Base-by-base conservation (phyloP, 2,888 invertebrate genomes). In the Drosophila silvestris region DNA sequence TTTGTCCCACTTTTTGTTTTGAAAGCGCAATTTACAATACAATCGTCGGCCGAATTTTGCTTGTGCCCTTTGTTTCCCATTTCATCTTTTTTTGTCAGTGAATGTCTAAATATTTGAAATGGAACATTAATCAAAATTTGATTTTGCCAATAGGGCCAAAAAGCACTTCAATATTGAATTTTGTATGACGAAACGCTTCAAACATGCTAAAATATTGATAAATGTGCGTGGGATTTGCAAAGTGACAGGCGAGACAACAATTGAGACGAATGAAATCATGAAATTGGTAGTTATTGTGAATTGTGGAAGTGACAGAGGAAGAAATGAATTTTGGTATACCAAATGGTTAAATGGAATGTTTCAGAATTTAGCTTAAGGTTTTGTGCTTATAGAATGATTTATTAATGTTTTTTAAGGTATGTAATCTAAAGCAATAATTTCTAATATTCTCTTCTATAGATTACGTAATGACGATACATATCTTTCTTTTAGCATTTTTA, bases 171-270 rank as follows among this genome's bases (percentile, higher is more conserved):
- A 44, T 69, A 65, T 74, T 79, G 60, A 69, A 63, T 69, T 57
- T 56, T 19, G 44, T 39, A 50, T 47, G 61, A 51, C 28, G 52
- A 53, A 63, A 39, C 54, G 32, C 39, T 61, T 61, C 61, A 82
- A 59, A 75, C 65, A 71, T 74, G 69, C 51, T 67, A 70, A 84
- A 85, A 85, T 89, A 89, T 90, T 84, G 90, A 89, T 84, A 74
- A 74, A 82, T 63, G 44, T 63, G 54, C 57, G 30, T 44, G 71
- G 56, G 35, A 64, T 82, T 62, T 70, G 69, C 28, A 58, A 74
- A 74, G 52, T 82, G 79, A 74, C 74, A 82, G 64, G 54, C 61
- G 51, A 52, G 57, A 66, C 66, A 66, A 47, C 32, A 57, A 51
- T 54, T 57, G 56, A 50, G 65, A 41, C 41, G 59, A 78, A 63